Evolutionary conservation across 2,888 invertebrate genomes (phyloP), one percentile per base, ranked within the genome.

Genomic region (Drosophila prostipennis): DNA sequence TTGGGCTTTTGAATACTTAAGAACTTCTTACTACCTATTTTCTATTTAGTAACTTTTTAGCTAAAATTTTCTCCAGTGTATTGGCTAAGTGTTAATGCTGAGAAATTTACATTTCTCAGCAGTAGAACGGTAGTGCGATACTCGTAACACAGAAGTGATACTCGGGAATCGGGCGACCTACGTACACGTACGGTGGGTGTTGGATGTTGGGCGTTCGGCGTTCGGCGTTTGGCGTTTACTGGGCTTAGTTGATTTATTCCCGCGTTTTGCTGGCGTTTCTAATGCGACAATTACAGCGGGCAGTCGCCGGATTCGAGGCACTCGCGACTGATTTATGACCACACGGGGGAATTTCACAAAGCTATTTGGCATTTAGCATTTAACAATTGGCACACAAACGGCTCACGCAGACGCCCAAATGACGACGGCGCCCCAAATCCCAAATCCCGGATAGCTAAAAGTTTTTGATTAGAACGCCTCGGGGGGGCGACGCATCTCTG

Each of bases 241-340:
- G 75, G 83, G 76, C 74, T 81, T 83, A 74, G 67, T 70, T 87
- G 87, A 83, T 83, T 83, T 83, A 87, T 83, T 81, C 75, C 80
- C 74, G 68, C 78, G 63, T 81, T 82, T 84, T 77, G 76, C 70
- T 82, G 79, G 77, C 82, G 82, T 82, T 87, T 82, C 82, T 82
- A 82, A 82, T 87, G 82, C 87, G 82, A 77, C 82, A 87, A 82
- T 82, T 86, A 82, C 81, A 69, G 74, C 64, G 64, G 48, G 64
- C 78, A 69, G 74, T 78, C 60, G 63, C 46, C 55, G 79, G 79
- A 77, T 82, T 86, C 71, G 70, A 78, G 74, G 78, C 79, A 79
- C 87, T 84, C 76, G 46, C 54, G 70, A 68, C 77, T 87, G 84
- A 85, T 85, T 85, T 85, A 85, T 87, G 80, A 78, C 74, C 55